These are phyloP conservation scores for Thalpophila matura DNA, from an alignment of 2,888 invertebrate species.

Conservation along the genomic window DNA sequence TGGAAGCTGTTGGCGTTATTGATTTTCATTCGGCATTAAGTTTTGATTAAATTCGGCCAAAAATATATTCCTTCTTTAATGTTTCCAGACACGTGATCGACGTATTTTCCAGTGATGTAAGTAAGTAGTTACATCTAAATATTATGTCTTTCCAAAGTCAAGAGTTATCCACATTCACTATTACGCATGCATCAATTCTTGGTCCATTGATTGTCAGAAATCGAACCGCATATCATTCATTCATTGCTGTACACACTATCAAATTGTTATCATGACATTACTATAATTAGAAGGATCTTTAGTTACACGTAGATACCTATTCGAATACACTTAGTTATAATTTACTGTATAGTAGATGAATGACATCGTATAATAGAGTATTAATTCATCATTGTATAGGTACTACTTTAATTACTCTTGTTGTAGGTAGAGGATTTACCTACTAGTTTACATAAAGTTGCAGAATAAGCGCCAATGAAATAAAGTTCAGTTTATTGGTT, in stretches of 20 bases:
- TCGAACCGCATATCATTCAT: slow-evolving; percentile 41
- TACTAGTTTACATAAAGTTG: too few relatives aligned
- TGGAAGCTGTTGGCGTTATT: not conserved
- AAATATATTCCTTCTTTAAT: slow-evolving; percentile 12
- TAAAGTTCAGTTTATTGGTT: too few relatives aligned
- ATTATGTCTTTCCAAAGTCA: slow-evolving; percentile 42
- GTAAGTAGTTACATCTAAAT: slow-evolving; percentile 11
- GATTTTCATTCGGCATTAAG: slow-evolving; percentile 16
- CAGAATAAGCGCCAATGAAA: too few relatives aligned
- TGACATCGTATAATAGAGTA: slow-evolving; percentile 12
- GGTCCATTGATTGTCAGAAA: slow-evolving; percentile 43
- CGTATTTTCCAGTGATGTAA: slow-evolving; percentile 23
- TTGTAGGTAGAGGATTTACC: not conserved
- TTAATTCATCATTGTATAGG: slow-evolving; percentile 35
- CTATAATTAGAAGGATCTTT: slow-evolving; percentile 48
- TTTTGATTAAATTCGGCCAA: too few relatives aligned
- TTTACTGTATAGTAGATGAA: slow-evolving; percentile 18
- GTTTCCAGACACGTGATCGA: slow-evolving; percentile 12
- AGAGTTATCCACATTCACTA: slow-evolving; percentile 32
- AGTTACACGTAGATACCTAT: slow-evolving; percentile 28
- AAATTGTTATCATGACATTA: slow-evolving; percentile 44
- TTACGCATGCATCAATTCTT: slow-evolving; percentile 24
- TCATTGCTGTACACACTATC: slow-evolving; percentile 41
- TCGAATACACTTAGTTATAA: slow-evolving; percentile 27
- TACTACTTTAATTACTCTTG: not conserved